phyloP scores from a whole-genome alignment of 2,888 invertebrate species.

The Azorinus chamasolen region DNA sequence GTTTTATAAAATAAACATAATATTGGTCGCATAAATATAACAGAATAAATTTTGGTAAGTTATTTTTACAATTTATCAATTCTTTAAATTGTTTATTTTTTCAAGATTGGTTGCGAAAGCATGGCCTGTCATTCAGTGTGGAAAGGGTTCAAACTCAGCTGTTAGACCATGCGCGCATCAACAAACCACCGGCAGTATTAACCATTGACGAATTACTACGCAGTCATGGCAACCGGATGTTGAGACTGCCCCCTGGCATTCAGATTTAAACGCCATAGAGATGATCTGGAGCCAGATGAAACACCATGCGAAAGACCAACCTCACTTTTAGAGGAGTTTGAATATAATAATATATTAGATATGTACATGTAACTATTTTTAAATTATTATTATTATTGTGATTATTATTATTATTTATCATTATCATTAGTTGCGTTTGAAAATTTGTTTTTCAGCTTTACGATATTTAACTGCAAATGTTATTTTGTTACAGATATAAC shows the following conservation, averaged over 20 bases:
- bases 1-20: too few relatives aligned
- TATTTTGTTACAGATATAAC: too few relatives aligned
- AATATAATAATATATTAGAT: too few relatives aligned
- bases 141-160: constrained; percentile 18
- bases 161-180: constrained; percentile 4
- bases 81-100: constrained; percentile 3
- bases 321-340: constrained; percentile 20
- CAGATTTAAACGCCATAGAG: constrained; percentile 32
- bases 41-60: not conserved
- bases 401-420: too few relatives aligned
- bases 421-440: too few relatives aligned
- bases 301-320: constrained; percentile 1
- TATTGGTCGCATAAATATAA: too few relatives aligned
- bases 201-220: constrained; percentile 14
- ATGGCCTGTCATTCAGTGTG: not conserved
- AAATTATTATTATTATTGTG: too few relatives aligned
- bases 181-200: constrained; percentile 28
- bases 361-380: too few relatives aligned
- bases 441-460: too few relatives aligned
- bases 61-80: not conserved
- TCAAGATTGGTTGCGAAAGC: constrained; percentile 16
- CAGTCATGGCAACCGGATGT: constrained; percentile 24
- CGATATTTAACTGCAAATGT: too few relatives aligned
- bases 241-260: constrained; percentile 30
- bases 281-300: constrained; percentile 34